Conservation (phyloP, 2,797 vertebrate genomes). For the Tangara arthus region DNA sequence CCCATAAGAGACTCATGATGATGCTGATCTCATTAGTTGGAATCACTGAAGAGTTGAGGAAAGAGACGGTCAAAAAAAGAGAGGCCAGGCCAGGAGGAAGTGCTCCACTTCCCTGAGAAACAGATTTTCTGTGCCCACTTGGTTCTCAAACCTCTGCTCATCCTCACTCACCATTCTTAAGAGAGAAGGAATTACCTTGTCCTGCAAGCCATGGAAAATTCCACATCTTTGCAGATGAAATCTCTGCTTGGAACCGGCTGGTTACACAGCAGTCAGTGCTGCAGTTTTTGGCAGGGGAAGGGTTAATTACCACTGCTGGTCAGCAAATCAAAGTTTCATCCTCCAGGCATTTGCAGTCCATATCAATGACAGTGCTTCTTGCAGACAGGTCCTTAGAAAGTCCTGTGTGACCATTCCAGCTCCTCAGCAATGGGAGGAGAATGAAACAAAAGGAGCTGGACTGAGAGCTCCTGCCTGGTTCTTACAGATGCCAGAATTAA, state of each 20-base stretch:
- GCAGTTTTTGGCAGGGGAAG: background rate
- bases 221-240: background rate
- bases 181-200: background rate
- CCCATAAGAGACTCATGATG: background rate
- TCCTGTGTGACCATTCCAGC: background rate
- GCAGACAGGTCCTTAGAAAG: background rate
- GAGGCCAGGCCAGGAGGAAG: background rate
- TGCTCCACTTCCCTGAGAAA: accelerated
- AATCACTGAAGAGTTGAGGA: background rate
- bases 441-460: background rate
- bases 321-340: background rate
- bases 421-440: background rate
- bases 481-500: background rate
- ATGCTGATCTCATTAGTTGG: background rate
- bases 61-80: background rate
- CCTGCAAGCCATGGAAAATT: background rate
- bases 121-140: background rate
- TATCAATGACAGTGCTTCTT: background rate
- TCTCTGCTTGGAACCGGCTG: background rate
- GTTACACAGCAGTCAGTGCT: background rate
- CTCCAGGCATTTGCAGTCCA: background rate
- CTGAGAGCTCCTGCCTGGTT: background rate
- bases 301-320: background rate
- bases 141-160: background rate
- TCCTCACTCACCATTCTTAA: background rate